phyloP scores from a whole-genome alignment of 2,797 vertebrate genomes.

The Parauchenoglanis ngamensis region DNA sequence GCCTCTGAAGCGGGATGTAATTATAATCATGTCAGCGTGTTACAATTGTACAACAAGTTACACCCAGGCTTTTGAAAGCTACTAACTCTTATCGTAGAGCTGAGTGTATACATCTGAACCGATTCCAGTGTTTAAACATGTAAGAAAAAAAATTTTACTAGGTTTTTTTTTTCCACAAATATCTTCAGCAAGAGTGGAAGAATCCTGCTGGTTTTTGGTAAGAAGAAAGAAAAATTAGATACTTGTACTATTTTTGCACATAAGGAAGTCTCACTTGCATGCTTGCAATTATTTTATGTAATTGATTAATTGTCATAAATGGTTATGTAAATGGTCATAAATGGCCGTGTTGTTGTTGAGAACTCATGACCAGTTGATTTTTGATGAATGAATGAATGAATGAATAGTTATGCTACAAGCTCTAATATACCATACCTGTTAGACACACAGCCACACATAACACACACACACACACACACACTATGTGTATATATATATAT shows the following conservation, averaged over 20 bases:
- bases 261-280: neutral
- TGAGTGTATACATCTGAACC: neutral
- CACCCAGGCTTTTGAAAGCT: neutral
- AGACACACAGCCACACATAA: neutral
- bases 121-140: neutral
- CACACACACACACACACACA: too few species aligned
- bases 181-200: too few species aligned
- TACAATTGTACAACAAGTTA: neutral
- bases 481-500: too few species aligned
- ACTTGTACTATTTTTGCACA: too few species aligned
- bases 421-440: too few species aligned
- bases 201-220: too few species aligned
- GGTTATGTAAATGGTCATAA: neutral
- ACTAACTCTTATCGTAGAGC: neutral
- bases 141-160: neutral
- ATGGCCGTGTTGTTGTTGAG: neutral
- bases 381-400: neutral
- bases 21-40: neutral
- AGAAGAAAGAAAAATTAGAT: too few species aligned
- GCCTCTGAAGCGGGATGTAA: neutral
- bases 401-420: neutral
- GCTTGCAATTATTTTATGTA: neutral
- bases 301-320: neutral
- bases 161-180: too few species aligned
- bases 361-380: neutral